Conservation (phyloP, 2,888 invertebrate genomes). For the Clusia tigrina region DNA sequence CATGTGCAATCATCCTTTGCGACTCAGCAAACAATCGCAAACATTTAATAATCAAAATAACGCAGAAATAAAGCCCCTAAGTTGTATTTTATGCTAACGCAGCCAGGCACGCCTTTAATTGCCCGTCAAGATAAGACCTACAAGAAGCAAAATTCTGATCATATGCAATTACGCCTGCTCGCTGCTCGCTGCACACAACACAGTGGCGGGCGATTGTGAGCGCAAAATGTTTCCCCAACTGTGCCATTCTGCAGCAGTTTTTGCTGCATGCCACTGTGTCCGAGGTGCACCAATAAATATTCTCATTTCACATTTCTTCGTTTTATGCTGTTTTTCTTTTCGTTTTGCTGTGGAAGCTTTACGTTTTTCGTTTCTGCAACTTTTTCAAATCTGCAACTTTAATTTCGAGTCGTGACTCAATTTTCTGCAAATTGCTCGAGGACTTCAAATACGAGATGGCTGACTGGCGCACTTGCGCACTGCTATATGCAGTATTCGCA, state of each 20-base stretch:
- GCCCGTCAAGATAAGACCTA: constrained; percentile 38
- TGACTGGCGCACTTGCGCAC: constrained; percentile 2
- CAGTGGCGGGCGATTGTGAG: background rate
- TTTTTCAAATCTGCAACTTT: constrained; percentile 30
- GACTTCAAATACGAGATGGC: constrained; percentile 30
- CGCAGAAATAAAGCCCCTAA: constrained; percentile 2
- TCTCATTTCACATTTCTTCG: constrained; percentile 12
- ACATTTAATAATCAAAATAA: constrained; percentile 24
- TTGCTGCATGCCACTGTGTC: background rate
- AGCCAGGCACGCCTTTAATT: constrained; percentile 43
- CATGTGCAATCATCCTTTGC: constrained; percentile 13
- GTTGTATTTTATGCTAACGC: constrained; percentile 21
- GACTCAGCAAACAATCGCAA: constrained; percentile 27
- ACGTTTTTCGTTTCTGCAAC: constrained; percentile 5
- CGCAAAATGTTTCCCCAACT: no score
- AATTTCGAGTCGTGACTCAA: constrained; percentile 35
- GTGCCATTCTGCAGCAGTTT: background rate
- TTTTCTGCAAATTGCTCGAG: constrained; percentile 34
- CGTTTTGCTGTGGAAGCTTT: background rate
- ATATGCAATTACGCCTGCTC: constrained; percentile 4
- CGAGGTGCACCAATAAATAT: background rate
- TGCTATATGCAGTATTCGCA: constrained; percentile 4
- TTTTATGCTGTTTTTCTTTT: constrained; percentile 1
- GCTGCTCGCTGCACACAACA: background rate
- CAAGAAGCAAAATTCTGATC: constrained; percentile 6